Base-by-base conservation (phyloP, 2,888 invertebrate genomes). In the Mesochorus sp. region DNA sequence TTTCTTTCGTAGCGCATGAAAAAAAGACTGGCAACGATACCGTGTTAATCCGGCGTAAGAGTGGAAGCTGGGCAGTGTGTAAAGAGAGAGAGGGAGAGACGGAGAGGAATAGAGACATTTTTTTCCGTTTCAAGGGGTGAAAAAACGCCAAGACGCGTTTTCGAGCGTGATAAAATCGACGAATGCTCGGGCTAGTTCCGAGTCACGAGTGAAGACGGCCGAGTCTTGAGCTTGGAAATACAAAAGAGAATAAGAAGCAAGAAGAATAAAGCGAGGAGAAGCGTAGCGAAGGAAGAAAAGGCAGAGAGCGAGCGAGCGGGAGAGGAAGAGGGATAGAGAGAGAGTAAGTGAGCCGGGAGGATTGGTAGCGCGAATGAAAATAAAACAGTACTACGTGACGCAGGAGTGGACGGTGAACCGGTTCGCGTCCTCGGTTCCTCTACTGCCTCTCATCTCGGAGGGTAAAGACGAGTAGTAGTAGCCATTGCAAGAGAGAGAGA, bases 331-430 rank as follows among this genome's bases (percentile, higher is more conserved):
- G 42, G 42, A 71, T 39, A 53, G 64, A 76, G 49, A 61, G 17
- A n/a, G n/a, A n/a, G n/a, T n/a, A n/a, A n/a, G n/a, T n/a, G n/a
- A n/a, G n/a, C n/a, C n/a, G n/a, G 47, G 73, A 49, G 67, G 71
- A 76, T 79, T 75, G 73, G 82, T 85, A 84, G 85, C 85, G 86
- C 84, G 85, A 87, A 88, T 88, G 86, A 88, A 88, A 88, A 88
- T 88, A 88, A 89, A 89, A 84, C 85, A 86, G 83, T 76, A 81
- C 51, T 68, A 49, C 78, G 78, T 73, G 68, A 76, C 51, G 67
- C 72, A 70, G 73, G 64, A 75, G 74, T 68, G 79, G 68, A 85
- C 86, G 84, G 85, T 86, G 86, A 88, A 89, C 88, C 88, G 89
- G 89, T 89, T 89, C 85, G 86, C 77, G 76, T 76, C 79, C 79